These are phyloP conservation scores for Imbricaverruca yamaguchii DNA, from an alignment of 2,888 invertebrate genomes.

Conservation along the genomic window DNA sequence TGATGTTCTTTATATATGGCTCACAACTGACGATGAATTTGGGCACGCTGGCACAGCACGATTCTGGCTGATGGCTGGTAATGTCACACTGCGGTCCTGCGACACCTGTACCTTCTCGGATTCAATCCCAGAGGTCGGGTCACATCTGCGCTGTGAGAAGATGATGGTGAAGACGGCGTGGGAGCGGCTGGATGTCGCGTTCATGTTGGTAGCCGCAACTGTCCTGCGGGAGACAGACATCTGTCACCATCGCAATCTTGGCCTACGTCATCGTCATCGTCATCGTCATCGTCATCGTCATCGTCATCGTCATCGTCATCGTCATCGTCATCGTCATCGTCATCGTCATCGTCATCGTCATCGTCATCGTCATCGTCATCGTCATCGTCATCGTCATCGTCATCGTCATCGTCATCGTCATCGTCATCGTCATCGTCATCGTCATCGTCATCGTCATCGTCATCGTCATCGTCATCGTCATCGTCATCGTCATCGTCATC, in stretches of 20 bases:
- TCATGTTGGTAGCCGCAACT: constrained; percentile 99
- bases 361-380: neutral
- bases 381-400: neutral
- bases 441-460: neutral
- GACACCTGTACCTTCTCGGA: constrained; percentile 69
- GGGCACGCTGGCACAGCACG: neutral
- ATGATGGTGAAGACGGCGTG: constrained; percentile 99
- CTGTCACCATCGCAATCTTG: neutral
- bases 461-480: neutral
- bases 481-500: neutral
- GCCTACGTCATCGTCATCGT: neutral
- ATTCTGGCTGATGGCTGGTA: neutral
- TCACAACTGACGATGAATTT: neutral
- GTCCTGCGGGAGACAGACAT: constrained; percentile 54
- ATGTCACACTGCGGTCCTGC: neutral
- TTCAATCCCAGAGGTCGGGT: constrained; percentile 73
- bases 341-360: neutral
- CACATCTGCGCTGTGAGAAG: constrained; percentile 89
- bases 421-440: neutral
- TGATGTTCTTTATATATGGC: neutral
- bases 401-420: neutral
- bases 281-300: neutral
- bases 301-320: neutral
- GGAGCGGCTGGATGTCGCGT: constrained; percentile 96
- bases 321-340: neutral